Evolutionary conservation across 2,888 invertebrate species (phyloP).

Genomic region (Dicranocentrus wangi): DNA sequence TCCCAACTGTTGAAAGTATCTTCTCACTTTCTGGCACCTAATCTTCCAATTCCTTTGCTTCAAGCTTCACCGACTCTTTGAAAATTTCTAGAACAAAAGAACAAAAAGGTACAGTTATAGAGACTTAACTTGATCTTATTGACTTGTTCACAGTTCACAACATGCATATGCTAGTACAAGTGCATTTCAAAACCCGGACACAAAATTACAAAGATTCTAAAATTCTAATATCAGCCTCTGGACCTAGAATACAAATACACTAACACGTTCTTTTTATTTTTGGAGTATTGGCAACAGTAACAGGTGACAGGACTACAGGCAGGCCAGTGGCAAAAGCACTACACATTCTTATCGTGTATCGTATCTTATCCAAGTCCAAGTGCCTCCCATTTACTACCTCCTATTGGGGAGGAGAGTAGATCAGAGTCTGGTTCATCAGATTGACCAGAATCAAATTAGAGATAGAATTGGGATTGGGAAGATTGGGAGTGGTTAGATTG

Average conservation of each 20-base stretch:
- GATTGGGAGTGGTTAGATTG: too few relatives aligned
- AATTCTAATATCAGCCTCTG: too few relatives aligned
- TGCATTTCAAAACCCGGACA: too few relatives aligned
- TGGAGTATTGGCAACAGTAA: neutral
- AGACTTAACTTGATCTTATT: too few relatives aligned
- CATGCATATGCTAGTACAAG: too few relatives aligned
- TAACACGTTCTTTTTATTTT: too few relatives aligned
- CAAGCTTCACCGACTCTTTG: neutral
- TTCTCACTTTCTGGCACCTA: too few relatives aligned
- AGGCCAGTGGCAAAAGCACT: neutral
- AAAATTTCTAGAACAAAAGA: neutral
- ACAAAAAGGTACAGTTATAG: too few relatives aligned
- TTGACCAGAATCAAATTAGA: neutral
- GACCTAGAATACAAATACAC: too few relatives aligned
- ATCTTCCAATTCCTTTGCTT: neutral
- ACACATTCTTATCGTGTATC: neutral
- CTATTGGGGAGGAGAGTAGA: neutral
- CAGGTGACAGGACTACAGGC: neutral
- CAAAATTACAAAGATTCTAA: too few relatives aligned
- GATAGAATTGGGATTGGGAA: too few relatives aligned
- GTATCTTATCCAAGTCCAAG: neutral
- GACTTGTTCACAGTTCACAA: too few relatives aligned
- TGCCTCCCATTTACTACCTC: neutral
- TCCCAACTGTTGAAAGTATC: neutral
- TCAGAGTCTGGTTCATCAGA: neutral